Percentiles rank a stretch among this genome's conserved stretches.
phyloP scores from a whole-genome alignment of 2,797 vertebrate species.

The Sciurus vulgaris region DNA sequence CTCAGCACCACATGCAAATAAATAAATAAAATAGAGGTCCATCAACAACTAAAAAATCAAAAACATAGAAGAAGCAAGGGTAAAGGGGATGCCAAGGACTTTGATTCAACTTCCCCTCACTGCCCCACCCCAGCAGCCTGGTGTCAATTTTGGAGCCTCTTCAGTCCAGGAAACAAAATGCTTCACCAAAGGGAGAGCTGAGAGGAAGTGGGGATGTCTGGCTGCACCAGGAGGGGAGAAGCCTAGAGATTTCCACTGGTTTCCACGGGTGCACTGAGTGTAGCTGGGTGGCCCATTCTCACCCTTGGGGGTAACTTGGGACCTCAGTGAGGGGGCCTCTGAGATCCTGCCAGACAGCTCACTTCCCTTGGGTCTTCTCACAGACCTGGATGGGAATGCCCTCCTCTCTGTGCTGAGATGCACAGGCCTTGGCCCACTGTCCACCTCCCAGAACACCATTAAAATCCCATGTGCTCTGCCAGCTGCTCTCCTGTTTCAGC shows the following conservation, averaged over 20 bases:
- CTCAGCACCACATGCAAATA: no score
- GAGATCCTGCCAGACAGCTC: accelerated
- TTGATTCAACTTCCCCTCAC: not conserved
- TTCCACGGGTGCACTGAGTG: not conserved
- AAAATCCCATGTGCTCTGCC: not conserved
- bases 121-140: not conserved
- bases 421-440: accelerated
- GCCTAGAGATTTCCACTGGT: not conserved
- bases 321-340: not conserved
- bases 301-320: not conserved
- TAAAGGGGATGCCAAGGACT: not conserved
- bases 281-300: not conserved
- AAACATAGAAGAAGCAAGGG: no score
- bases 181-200: not conserved
- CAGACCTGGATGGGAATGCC: no score
- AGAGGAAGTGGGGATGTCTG: not conserved
- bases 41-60: no score
- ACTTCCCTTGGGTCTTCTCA: not conserved
- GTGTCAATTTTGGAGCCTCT: not conserved
- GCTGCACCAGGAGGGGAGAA: not conserved
- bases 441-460: not conserved
- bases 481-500: not conserved
- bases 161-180: not conserved
- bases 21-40: no score
- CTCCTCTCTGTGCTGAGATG: no score